phyloP scores from a whole-genome alignment of 2,797 vertebrate genomes.

The Sibirionetta formosa region DNA sequence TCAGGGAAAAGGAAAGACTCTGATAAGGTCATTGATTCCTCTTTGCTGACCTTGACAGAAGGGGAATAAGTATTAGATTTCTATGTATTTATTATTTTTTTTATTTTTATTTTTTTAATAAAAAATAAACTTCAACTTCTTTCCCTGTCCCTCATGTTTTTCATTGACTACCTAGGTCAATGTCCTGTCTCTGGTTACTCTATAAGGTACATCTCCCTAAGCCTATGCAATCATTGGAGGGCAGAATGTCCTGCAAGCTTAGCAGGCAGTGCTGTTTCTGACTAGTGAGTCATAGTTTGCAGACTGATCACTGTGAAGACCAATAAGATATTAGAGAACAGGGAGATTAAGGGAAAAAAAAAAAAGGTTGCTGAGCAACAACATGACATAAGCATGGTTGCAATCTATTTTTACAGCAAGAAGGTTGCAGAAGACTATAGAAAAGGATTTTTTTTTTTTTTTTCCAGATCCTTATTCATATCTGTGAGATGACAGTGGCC shows the following conservation, averaged over 20 bases:
- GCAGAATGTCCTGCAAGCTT: slow-evolving; percentile 40
- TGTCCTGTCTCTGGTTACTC: background rate
- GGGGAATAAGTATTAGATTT: background rate
- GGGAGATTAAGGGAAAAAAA: slow-evolving; percentile 9
- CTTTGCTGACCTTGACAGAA: slow-evolving; percentile 4
- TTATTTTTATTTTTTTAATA: background rate
- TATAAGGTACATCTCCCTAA: background rate
- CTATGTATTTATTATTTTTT: background rate
- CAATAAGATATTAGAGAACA: slow-evolving; percentile 58
- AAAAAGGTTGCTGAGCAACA: slow-evolving; percentile 79
- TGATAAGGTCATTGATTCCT: background rate
- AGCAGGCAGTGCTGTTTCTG: slow-evolving; percentile 27
- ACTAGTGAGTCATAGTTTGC: background rate
- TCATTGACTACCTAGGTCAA: background rate
- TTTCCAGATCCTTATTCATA: slow-evolving; percentile 1
- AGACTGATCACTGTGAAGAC: slow-evolving; percentile 22
- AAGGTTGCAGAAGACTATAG: slow-evolving; percentile 60
- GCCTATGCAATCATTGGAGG: slow-evolving; percentile 8
- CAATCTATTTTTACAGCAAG: slow-evolving; percentile 78
- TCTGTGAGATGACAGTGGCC: background rate
- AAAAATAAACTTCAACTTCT: background rate
- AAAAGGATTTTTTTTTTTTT: slow-evolving; percentile 20
- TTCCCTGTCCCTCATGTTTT: background rate
- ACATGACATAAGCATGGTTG: slow-evolving; percentile 60
- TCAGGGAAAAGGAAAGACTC: background rate